Base-by-base conservation (phyloP, 2,113 vertebrate species). In the Leucosticte australis region DNA sequence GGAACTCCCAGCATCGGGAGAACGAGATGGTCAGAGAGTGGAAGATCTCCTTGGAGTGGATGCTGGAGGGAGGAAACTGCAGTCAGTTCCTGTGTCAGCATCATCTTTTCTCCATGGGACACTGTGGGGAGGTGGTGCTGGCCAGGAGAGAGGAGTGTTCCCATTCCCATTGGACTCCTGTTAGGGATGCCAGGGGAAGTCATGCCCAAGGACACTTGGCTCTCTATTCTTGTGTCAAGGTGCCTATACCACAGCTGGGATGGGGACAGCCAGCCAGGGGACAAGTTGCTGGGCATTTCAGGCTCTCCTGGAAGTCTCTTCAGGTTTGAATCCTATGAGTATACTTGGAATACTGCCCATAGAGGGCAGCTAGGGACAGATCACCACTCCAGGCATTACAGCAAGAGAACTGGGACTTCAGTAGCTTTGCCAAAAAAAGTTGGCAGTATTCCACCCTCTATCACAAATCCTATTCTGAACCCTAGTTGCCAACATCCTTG, bases 11-110 rank as follows among this genome's bases (percentile, higher is more conserved):
- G 97, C 99, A 99, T 28, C 98, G 99, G 10, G 99, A 99, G 96
- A 99, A 99, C 7, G 99, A 99, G 92, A 99, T 99, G 21, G 99
- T 99, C 96, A 99, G 95, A 24, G 99, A 99, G 94, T 99, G 99
- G 97, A 99, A 99, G 97, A 99, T 98, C 95, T 99, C 99, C 90
- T 98, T 98, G 2, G 99, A 98, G 92, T 99, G 99, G 88, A 99
- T 99, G 96, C 99, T 99, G 90, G 26, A 91, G 62, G 39, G 50
- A 71, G 59, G 56, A 92, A 65, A 75, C 30, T 41, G 39, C 28
- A 71, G 70, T 94, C 60, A 94, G 33, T 19, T 37, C 23, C n/a
- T n/a, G 20, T 4, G 2, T 7, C 2, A 3, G 28, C 60, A 67
- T 10, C 0, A 0, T 33, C 35, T 67, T 37, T 80, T 65, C 82